Evolutionary conservation across 2,113 vertebrate genomes (phyloP).

Genomic region (Barbus barbus): DNA sequence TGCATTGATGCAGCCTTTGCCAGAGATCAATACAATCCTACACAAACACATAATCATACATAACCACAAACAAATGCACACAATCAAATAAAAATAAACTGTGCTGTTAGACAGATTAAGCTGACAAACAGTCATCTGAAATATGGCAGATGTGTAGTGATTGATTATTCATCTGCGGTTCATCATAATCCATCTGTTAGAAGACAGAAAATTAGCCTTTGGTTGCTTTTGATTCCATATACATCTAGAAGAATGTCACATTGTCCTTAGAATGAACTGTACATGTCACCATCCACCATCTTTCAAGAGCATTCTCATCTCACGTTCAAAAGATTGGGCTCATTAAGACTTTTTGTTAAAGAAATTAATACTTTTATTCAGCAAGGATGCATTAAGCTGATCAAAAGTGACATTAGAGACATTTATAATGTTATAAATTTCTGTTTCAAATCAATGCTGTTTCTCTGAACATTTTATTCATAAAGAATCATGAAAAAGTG

Average conservation of each 20-base stretch:
- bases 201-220: background rate
- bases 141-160: background rate
- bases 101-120: slow-evolving; percentile 6
- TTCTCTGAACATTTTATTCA: too few species aligned
- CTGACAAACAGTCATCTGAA: background rate
- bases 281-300: background rate
- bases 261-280: background rate
- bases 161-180: background rate
- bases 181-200: background rate
- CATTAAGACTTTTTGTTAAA: too few species aligned
- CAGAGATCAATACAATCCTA: background rate
- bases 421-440: background rate
- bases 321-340: background rate
- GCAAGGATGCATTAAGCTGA: background rate
- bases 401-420: background rate
- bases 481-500: too few species aligned
- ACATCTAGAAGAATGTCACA: too few species aligned
- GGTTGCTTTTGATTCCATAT: background rate
- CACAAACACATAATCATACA: background rate
- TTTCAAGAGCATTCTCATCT: background rate
- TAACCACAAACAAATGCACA: background rate
- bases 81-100: too few species aligned
- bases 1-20: background rate
- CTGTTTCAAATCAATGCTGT: background rate
- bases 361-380: background rate